Percentiles rank a stretch among this genome's conserved stretches.
Evolutionary conservation across 1,140 invertebrate species (phyloP).

Genomic region (Drosophila bifasciata): DNA sequence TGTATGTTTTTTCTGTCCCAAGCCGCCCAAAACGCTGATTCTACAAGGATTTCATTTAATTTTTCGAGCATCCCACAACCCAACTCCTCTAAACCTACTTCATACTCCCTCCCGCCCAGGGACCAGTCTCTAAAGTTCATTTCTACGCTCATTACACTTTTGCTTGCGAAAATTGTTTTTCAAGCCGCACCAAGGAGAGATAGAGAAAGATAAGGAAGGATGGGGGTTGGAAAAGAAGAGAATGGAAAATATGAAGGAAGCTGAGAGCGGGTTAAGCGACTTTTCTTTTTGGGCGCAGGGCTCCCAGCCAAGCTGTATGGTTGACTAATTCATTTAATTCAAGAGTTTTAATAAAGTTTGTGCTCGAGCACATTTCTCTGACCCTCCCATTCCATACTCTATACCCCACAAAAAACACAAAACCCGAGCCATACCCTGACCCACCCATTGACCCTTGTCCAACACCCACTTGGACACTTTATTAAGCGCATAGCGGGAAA

Average conservation of each 20-base stretch:
- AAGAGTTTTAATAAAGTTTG: slow-evolving; percentile 82
- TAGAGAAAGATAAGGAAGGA: slow-evolving; percentile 56
- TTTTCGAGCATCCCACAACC: slow-evolving; percentile 40
- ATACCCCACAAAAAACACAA: slow-evolving; percentile 17
- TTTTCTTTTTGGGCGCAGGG: slow-evolving; percentile 47
- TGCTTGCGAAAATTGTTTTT: slow-evolving; percentile 82
- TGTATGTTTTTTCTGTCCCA: slow-evolving; percentile 62
- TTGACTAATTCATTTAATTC: slow-evolving; percentile 83
- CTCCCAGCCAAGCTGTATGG: slow-evolving; percentile 71
- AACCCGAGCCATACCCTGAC: slow-evolving; percentile 16
- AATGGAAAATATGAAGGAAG: slow-evolving; percentile 16
- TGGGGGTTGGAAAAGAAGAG: slow-evolving; percentile 8
- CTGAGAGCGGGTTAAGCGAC: slow-evolving; percentile 53
- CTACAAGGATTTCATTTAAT: slow-evolving; percentile 78
- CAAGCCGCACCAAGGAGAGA: slow-evolving; percentile 73
- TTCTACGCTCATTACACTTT: slow-evolving; percentile 82
- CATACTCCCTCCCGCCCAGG: slow-evolving; percentile 22
- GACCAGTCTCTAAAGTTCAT: slow-evolving; percentile 71
- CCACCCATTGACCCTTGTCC: slow-evolving; percentile 27
- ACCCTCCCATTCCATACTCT: slow-evolving; percentile 17
- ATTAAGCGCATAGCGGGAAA: slow-evolving; percentile 74
- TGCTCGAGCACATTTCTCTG: slow-evolving; percentile 69
- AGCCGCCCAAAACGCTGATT: slow-evolving; percentile 53
- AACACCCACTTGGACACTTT: slow-evolving; percentile 60
- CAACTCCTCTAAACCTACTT: slow-evolving; percentile 5